Evolutionary conservation across 2,797 vertebrate genomes (phyloP).

Genomic region (Chelidonichthys spinosus): DNA sequence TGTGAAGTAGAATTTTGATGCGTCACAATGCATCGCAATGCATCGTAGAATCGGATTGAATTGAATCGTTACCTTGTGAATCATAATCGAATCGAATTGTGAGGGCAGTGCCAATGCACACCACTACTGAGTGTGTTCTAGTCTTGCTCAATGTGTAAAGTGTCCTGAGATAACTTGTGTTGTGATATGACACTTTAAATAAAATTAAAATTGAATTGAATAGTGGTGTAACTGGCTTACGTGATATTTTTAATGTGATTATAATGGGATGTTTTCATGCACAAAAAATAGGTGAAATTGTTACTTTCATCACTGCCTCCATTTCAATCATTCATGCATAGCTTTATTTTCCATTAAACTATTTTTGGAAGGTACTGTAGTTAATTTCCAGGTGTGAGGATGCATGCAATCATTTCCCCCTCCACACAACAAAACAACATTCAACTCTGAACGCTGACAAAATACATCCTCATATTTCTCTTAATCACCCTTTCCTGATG

Average conservation of each 20-base stretch:
- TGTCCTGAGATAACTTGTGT: no score
- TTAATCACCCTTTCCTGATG: background rate
- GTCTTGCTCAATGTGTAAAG: no score
- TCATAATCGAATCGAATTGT: no score
- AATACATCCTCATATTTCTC: conserved; percentile 10
- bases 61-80: no score
- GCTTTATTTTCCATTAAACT: conserved; percentile 30
- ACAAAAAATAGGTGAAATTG: background rate
- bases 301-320: background rate
- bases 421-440: conserved; percentile 1
- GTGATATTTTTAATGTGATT: background rate
- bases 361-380: conserved; percentile 16
- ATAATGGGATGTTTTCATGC: background rate
- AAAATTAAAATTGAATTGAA: no score
- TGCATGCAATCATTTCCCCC: conserved; percentile 5
- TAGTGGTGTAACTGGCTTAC: background rate
- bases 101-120: no score
- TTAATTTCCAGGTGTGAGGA: conserved; percentile 33
- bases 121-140: no score
- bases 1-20: no score
- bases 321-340: conserved; percentile 6
- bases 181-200: no score
- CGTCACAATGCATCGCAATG: no score
- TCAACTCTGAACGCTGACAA: conserved; percentile 1
- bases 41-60: no score